These are phyloP conservation scores for Xestia ashworthii DNA, from an alignment of 2,888 invertebrate genomes.

Conservation along the genomic window DNA sequence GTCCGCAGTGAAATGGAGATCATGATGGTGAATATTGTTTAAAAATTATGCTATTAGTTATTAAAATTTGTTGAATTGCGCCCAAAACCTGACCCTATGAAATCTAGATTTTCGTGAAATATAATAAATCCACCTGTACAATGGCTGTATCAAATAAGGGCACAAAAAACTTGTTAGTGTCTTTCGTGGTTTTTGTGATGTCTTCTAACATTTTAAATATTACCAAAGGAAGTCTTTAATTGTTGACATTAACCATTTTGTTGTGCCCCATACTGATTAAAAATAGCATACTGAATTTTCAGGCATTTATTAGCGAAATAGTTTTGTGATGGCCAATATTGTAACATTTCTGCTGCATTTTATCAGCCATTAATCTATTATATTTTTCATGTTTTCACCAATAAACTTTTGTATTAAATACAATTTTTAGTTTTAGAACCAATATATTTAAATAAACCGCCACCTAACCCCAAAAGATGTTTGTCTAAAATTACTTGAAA, in stretches of 20 bases:
- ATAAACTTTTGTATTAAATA: conserved; percentile 91
- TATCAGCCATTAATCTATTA: conserved; percentile 91
- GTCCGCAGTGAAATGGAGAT: conserved; percentile 89
- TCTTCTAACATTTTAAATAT: conserved; percentile 80
- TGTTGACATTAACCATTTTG: conserved; percentile 89
- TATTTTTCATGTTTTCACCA: conserved; percentile 91
- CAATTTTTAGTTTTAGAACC: conserved; percentile 91
- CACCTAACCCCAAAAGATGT: conserved; percentile 88
- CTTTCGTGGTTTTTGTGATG: conserved; percentile 86
- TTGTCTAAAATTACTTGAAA: conserved; percentile 71
- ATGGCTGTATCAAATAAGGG: conserved; percentile 88
- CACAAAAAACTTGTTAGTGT: conserved; percentile 90
- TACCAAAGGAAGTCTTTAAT: conserved; percentile 85
- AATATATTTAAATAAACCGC: conserved; percentile 89
- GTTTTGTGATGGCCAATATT: conserved; percentile 90
- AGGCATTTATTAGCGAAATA: conserved; percentile 90
- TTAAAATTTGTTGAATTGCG: conserved; percentile 83
- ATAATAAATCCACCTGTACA: conserved; percentile 77
- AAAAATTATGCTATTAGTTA: conserved; percentile 82
- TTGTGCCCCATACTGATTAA: conserved; percentile 88
- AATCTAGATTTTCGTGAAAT: conserved; percentile 80
- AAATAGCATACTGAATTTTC: conserved; percentile 88
- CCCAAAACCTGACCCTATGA: conserved; percentile 81
- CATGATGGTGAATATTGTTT: conserved; percentile 87
- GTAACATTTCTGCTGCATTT: conserved; percentile 91